Evolutionary conservation across 2,113 vertebrate genomes (phyloP), one percentile per base, ranked within the genome.

Genomic region (Pipa parva): DNA sequence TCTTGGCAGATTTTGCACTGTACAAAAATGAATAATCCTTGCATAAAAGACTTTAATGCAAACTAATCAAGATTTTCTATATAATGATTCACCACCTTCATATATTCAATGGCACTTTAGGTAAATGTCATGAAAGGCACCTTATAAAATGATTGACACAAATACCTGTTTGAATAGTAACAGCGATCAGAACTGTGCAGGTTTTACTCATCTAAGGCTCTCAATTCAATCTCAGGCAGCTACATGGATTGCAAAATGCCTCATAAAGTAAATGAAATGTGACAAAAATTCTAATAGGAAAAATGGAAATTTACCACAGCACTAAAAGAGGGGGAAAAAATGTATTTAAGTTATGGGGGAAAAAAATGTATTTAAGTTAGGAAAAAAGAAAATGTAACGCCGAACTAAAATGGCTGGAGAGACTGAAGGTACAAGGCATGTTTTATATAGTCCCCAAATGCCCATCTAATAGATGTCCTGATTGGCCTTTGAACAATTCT

Each of bases 251-350:
- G 36, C 66, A 69, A 33, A 61, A 69, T 25, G 58, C 26, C 65
- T 36, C 66, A 61, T 69, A 69, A 69, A 69, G 51, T 54, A 70
- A 70, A 61, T 70, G 66, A 60, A 49, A 61, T 70, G 57, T 61
- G 58, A 70, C 66, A 70, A 61, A 52, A 70, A 60, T 61, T 61
- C 33, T 45, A 70, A 58, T 22, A 58, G 29, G 37, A 58, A 58
- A 55, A 61, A 59, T 56, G 65, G 61, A 61, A 61, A 69, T 61
- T 60, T 45, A 70, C 51, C 50, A 39, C 36, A 29, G 36, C 59
- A 28, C 66, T n/a, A 70, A 54, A 61, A 54, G 61, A 70, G 66
- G 21, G 48, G 46, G 42, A 24, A 69, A 69, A 45, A 46, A 31
- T 54, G 27, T 54, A 29, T 37, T 46, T 17, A 61, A 68, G 42